Conservation (phyloP, 1,140 invertebrate genomes). For the Drosophila sturtevanti region DNA sequence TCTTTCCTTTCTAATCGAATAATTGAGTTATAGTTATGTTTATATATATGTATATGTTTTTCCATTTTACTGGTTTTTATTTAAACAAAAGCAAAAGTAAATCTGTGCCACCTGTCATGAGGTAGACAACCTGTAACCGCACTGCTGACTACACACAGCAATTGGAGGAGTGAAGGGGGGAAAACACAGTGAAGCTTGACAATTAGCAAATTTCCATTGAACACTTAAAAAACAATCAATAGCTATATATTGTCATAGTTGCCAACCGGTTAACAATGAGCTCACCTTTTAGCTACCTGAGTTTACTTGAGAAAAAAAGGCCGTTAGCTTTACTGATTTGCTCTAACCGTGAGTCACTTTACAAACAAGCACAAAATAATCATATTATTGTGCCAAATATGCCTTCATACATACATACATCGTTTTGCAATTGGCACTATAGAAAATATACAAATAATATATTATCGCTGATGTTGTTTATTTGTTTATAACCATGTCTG, state of each 20-base stretch:
- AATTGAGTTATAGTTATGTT: too few species aligned
- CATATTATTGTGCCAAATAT: slow-evolving; percentile 19
- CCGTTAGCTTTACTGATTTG: slow-evolving; percentile 33
- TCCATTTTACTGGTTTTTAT: background rate
- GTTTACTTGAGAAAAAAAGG: slow-evolving; percentile 9
- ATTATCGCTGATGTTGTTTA: slow-evolving; percentile 24
- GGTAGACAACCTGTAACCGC: background rate
- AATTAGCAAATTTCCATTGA: background rate
- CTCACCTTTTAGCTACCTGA: slow-evolving; percentile 11
- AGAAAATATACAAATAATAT: slow-evolving; percentile 8
- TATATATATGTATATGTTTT: background rate
- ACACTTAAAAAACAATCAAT: slow-evolving; percentile 19
- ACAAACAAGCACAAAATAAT: slow-evolving; percentile 7
- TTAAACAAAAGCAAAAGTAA: background rate
- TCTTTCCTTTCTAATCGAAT: too few species aligned
- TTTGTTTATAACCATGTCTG: background rate
- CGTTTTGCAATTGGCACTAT: slow-evolving; percentile 49
- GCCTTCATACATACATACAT: too few species aligned
- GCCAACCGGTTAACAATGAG: slow-evolving; percentile 34
- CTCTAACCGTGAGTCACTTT: slow-evolving; percentile 28
- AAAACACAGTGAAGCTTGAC: too few species aligned
- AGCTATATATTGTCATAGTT: slow-evolving; percentile 12
- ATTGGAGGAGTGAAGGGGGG: background rate
- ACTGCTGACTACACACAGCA: background rate
- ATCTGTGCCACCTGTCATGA: background rate